Evolutionary conservation across 30 jellyfish, hydroid and myxozoan species (phyloP).

Genomic region (Calvadosia cruxmelitensis): DNA sequence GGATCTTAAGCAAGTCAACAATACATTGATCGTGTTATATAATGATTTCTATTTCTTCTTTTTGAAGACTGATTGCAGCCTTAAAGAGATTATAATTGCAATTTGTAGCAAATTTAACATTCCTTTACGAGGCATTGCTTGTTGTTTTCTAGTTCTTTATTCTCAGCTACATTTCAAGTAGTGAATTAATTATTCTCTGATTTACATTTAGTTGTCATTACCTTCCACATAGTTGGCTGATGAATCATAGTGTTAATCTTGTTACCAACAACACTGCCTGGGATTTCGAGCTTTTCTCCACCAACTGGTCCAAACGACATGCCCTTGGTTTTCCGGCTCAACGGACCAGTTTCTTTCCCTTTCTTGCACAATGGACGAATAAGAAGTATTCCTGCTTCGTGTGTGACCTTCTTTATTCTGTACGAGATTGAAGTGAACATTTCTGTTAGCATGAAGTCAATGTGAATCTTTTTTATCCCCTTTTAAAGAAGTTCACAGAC

Average conservation of each 20-base stretch:
- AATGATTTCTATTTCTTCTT: too few species aligned
- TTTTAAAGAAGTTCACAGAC: background rate
- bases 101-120: too few species aligned
- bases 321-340: background rate
- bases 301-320: background rate
- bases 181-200: too few species aligned
- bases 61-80: too few species aligned
- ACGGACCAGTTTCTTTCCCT: background rate
- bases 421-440: background rate
- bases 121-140: too few species aligned
- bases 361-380: conserved; percentile 21
- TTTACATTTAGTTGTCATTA: too few species aligned
- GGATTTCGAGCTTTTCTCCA: background rate
- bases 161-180: too few species aligned
- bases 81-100: too few species aligned
- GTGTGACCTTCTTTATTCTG: conserved; percentile 9
- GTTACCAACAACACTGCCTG: background rate
- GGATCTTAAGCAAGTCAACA: too few species aligned
- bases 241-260: background rate
- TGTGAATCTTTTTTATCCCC: background rate
- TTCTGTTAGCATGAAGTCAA: background rate
- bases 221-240: background rate
- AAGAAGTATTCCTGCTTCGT: conserved; percentile 42
- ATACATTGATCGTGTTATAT: too few species aligned
- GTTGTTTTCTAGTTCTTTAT: too few species aligned